phyloP scores from a whole-genome alignment of 1,140 invertebrate genomes.

The Antheraea mylitta region DNA sequence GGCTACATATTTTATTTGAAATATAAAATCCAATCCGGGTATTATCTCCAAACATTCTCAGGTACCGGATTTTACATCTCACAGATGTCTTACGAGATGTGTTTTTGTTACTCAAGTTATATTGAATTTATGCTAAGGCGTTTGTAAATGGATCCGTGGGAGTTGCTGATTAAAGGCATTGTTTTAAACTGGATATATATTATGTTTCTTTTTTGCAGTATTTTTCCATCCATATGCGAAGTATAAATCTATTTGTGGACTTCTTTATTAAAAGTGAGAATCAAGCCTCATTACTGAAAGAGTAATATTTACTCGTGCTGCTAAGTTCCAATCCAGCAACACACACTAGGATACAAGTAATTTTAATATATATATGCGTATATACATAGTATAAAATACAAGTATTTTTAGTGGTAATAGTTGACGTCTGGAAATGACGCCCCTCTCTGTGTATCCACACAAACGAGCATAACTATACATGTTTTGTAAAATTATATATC shows the following conservation, averaged over 20 bases:
- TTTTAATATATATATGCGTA: no score
- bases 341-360: no score
- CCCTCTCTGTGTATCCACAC: no score
- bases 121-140: slow-evolving; percentile 1
- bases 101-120: not conserved
- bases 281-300: no score
- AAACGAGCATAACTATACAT: no score
- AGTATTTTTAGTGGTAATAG: no score
- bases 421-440: no score
- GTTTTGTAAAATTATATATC: no score
- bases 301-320: no score
- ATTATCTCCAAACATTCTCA: not conserved
- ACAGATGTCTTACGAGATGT: not conserved
- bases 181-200: not conserved
- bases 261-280: no score
- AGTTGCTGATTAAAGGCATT: not conserved
- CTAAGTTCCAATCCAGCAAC: no score
- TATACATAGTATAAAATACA: no score
- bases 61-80: not conserved
- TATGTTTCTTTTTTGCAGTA: not conserved
- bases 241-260: not conserved
- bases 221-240: not conserved
- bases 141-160: not conserved
- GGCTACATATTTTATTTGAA: not conserved
- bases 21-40: not conserved